These are phyloP conservation scores for Aproaerema taeniolella DNA, from an alignment of 2,888 invertebrate genomes.

Conservation along the genomic window DNA sequence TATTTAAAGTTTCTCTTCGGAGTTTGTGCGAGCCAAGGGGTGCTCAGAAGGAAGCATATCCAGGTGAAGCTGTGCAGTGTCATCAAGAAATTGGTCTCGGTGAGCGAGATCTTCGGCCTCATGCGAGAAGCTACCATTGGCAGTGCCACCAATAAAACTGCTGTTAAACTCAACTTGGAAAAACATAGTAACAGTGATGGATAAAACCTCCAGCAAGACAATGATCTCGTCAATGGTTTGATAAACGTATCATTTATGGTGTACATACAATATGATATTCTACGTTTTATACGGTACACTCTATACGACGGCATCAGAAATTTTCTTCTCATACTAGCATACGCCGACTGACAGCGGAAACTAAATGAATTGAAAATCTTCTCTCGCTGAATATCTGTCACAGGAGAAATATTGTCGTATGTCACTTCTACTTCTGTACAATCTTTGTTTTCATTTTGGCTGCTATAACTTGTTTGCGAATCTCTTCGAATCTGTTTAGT, in stretches of 20 bases:
- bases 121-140: slow-evolving; percentile 57
- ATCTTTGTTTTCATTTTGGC: slow-evolving; percentile 40
- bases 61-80: slow-evolving; percentile 66
- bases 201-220: slow-evolving; percentile 66
- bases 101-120: slow-evolving; percentile 49
- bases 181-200: slow-evolving; percentile 58
- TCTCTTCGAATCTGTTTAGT: slow-evolving; percentile 57
- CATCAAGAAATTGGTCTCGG: slow-evolving; percentile 60
- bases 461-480: slow-evolving; percentile 35
- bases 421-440: slow-evolving; percentile 60
- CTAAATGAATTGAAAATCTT: slow-evolving; percentile 64
- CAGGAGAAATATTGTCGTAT: slow-evolving; percentile 60
- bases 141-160: slow-evolving; percentile 48
- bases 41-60: slow-evolving; percentile 62
- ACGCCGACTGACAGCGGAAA: slow-evolving; percentile 60
- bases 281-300: slow-evolving; percentile 54
- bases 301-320: slow-evolving; percentile 64
- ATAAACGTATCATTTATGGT: slow-evolving; percentile 62
- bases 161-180: slow-evolving; percentile 50
- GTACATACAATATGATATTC: slow-evolving; percentile 49
- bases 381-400: slow-evolving; percentile 62
- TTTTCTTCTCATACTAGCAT: slow-evolving; percentile 51
- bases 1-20: slow-evolving; percentile 67
- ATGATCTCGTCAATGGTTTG: slow-evolving; percentile 61
- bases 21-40: slow-evolving; percentile 64